phyloP scores from a whole-genome alignment of 2,797 vertebrate species.

The Parauchenoglanis ngamensis region DNA sequence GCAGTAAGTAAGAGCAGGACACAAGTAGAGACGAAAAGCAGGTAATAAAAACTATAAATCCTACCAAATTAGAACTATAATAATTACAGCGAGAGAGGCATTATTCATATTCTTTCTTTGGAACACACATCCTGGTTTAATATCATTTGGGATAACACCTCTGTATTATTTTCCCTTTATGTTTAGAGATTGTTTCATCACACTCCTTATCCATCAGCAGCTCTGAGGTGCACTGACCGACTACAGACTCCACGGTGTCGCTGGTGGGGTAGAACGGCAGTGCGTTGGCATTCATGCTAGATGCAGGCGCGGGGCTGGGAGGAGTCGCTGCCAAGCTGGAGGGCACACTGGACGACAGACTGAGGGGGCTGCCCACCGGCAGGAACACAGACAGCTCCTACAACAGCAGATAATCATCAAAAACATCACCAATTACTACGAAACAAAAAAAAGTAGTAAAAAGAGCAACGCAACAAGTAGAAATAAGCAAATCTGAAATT shows the following conservation, averaged over 20 bases:
- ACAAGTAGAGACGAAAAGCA: neutral
- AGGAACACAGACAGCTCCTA: constrained; percentile 93
- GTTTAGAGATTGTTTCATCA: neutral
- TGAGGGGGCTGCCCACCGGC: constrained; percentile 92
- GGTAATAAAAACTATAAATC: neutral
- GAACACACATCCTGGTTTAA: neutral
- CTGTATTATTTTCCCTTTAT: neutral
- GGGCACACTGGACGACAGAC: constrained; percentile 95
- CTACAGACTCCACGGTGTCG: constrained; percentile 97
- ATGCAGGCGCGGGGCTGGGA: constrained; percentile 87
- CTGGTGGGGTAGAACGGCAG: constrained; percentile 98
- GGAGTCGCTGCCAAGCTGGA: constrained; percentile 96
- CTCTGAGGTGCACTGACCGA: constrained; percentile 78
- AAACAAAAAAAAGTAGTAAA: neutral
- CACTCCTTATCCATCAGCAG: neutral
- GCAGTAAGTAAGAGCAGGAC: neutral
- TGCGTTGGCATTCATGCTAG: constrained; percentile 98
- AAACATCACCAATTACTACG: neutral
- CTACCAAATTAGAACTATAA: no score
- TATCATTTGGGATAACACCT: neutral
- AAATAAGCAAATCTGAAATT: neutral
- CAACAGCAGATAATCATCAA: constrained; percentile 11
- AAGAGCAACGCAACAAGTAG: neutral
- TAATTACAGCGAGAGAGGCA: neutral
- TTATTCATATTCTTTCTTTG: neutral